A percentile compares a stretch with the other conserved stretches of the same genome.
phyloP scores from a whole-genome alignment of 2,888 invertebrate species.

The Doris montereyensis region DNA sequence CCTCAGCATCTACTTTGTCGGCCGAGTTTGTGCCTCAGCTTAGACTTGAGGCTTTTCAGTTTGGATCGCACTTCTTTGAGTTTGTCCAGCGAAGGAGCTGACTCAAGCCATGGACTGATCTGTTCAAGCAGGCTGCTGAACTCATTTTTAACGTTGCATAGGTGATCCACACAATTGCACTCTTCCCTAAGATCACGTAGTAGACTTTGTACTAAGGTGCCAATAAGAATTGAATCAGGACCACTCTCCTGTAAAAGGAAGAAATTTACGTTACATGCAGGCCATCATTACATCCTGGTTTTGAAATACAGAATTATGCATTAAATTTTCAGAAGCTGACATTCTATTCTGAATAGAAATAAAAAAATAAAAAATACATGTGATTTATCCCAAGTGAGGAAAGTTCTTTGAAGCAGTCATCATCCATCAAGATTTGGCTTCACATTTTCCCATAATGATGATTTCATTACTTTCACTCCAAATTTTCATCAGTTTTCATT shows the following conservation, averaged over 20 bases:
- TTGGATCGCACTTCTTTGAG: constrained; percentile 55
- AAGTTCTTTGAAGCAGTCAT: too few relatives aligned
- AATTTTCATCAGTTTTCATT: too few relatives aligned
- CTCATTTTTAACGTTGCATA: constrained; percentile 50
- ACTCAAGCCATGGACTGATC: constrained; percentile 62
- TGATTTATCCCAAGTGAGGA: too few relatives aligned
- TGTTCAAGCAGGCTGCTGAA: constrained; percentile 50
- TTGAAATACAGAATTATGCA: not conserved
- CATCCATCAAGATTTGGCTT: too few relatives aligned
- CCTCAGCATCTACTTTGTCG: constrained; percentile 66
- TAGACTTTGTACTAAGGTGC: constrained; percentile 56
- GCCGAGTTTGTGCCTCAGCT: constrained; percentile 65
- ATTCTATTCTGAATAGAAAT: too few relatives aligned
- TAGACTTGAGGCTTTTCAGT: constrained; percentile 60
- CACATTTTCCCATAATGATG: too few relatives aligned
- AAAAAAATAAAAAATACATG: too few relatives aligned
- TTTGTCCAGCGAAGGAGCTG: constrained; percentile 53
- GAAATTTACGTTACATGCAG: not conserved
- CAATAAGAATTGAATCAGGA: constrained; percentile 55
- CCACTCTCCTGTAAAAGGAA: constrained; percentile 51
- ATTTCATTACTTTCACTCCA: too few relatives aligned
- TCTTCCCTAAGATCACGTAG: constrained; percentile 56
- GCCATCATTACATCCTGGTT: too few relatives aligned
- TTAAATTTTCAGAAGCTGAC: not conserved
- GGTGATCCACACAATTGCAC: constrained; percentile 52